Evolutionary conservation across 2,888 invertebrate species (phyloP).

Genomic region (Orthosia gracilis): DNA sequence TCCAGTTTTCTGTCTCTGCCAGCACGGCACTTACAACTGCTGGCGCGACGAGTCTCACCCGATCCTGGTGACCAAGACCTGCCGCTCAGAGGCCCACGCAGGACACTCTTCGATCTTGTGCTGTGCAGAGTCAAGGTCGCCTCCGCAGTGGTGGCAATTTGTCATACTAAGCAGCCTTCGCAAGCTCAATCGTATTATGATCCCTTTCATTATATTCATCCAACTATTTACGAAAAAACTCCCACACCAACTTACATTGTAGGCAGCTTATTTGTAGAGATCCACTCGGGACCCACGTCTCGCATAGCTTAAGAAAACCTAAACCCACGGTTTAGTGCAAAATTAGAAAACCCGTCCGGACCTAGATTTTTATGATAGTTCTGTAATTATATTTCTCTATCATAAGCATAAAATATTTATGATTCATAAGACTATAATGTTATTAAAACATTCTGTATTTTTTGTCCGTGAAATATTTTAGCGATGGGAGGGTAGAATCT

Average conservation of each 20-base stretch:
- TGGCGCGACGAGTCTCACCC: no score
- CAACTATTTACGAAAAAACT: background rate
- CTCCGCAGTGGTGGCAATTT: no score
- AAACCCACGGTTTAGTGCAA: background rate
- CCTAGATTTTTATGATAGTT: background rate
- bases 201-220: background rate
- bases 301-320: background rate
- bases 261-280: background rate
- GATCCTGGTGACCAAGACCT: no score
- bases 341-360: background rate
- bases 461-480: constrained; percentile 13
- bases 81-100: no score
- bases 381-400: constrained; percentile 16
- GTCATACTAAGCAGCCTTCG: background rate
- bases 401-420: constrained; percentile 1
- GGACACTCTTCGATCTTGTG: no score
- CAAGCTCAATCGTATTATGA: background rate
- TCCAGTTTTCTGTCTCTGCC: no score
- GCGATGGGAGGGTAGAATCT: background rate
- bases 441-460: background rate
- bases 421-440: background rate
- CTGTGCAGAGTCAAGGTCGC: no score
- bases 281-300: background rate
- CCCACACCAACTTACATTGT: background rate
- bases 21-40: no score